A percentile compares a stretch with the other conserved stretches of the same genome.
phyloP scores from a whole-genome alignment of 2,797 vertebrate genomes.

The Pantherophis alleghaniensis region DNA sequence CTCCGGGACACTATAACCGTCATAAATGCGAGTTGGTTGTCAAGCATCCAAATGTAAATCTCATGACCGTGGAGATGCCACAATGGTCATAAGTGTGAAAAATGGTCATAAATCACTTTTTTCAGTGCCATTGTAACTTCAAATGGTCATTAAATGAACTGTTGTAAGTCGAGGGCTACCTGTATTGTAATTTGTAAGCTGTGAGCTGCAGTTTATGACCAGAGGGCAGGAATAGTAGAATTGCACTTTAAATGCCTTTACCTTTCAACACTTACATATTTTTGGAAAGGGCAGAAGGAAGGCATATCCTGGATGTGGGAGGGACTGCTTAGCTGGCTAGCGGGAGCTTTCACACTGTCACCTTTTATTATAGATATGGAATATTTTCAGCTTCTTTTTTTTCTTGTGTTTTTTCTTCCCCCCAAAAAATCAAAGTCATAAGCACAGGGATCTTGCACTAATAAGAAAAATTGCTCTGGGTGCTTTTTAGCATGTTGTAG shows the following conservation, averaged over 20 bases:
- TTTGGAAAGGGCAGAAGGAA: background rate
- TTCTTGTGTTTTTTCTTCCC: background rate
- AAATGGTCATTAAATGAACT: background rate
- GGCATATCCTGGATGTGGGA: background rate
- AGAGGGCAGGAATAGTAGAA: background rate
- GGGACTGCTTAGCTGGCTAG: background rate
- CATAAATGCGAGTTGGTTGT: background rate
- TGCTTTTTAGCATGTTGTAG: background rate
- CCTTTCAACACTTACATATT: background rate
- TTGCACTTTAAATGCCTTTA: background rate
- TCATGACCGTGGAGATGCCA: background rate
- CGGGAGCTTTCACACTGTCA: background rate
- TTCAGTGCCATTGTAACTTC: background rate
- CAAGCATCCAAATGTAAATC: background rate
- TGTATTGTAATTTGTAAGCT: background rate
- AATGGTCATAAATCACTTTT: background rate
- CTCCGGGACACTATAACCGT: rapidly evolving
- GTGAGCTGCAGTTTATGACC: background rate
- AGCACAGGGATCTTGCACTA: background rate
- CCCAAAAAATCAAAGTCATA: background rate
- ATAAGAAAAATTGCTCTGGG: background rate
- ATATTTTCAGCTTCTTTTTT: background rate
- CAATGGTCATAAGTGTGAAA: background rate
- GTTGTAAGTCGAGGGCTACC: background rate
- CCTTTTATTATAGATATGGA: background rate